Conservation (phyloP, 1,140 invertebrate genomes). For the Zaprionus vittiger region DNA sequence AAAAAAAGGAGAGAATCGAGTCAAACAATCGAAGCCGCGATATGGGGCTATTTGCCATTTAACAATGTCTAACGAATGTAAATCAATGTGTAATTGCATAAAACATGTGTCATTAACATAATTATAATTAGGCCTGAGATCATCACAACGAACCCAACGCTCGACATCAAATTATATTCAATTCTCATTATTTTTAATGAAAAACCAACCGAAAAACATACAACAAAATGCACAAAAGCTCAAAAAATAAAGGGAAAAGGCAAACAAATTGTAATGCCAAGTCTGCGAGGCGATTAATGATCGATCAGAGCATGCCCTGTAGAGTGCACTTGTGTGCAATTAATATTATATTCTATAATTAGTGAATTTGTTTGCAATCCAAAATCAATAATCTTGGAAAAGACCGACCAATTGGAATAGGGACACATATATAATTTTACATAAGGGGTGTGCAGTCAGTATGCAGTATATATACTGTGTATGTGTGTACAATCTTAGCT, state of each 20-base stretch:
- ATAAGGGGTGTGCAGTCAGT: too few species aligned
- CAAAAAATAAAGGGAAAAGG: constrained; percentile 8
- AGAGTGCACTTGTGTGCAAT: not conserved
- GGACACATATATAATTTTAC: not conserved
- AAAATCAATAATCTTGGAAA: too few species aligned
- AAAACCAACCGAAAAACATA: constrained; percentile 39
- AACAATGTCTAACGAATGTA: constrained; percentile 40
- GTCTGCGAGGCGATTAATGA: not conserved
- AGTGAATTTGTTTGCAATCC: not conserved
- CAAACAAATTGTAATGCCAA: constrained; percentile 1
- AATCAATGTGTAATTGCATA: constrained; percentile 60
- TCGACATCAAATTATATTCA: constrained; percentile 59
- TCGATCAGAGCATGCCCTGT: not conserved
- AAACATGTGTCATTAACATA: constrained; percentile 70
- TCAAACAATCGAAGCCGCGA: not conserved
- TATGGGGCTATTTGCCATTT: constrained; percentile 24
- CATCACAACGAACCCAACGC: constrained; percentile 26
- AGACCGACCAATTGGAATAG: not conserved
- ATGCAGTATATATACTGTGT: too few species aligned
- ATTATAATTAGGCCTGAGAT: constrained; percentile 74
- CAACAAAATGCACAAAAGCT: constrained; percentile 25
- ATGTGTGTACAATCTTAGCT: too few species aligned
- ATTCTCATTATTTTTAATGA: constrained; percentile 72
- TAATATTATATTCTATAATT: not conserved
- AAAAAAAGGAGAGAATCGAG: too few species aligned